Evolutionary conservation across 1,140 invertebrate genomes (phyloP).

Genomic region (Apis cerana): DNA sequence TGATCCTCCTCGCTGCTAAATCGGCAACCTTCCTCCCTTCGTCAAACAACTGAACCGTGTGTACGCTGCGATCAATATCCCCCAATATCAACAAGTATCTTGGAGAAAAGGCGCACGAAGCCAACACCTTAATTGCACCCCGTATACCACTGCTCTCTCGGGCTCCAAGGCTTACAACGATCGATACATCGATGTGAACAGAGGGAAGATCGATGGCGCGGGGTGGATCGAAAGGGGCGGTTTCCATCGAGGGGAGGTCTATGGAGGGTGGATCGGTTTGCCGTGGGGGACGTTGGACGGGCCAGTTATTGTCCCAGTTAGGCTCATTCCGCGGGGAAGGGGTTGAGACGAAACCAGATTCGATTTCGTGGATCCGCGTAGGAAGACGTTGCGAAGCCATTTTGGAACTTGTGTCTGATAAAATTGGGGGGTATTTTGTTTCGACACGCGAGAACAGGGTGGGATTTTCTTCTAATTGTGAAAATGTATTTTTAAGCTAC

Average conservation of each 20-base stretch:
- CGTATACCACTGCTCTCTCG: too few species aligned
- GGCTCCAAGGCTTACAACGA: not conserved
- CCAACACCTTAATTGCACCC: not conserved
- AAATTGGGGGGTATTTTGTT: too few species aligned
- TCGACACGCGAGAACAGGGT: too few species aligned
- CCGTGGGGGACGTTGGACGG: not conserved
- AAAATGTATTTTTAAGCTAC: too few species aligned
- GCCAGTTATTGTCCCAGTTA: slow-evolving; percentile 37
- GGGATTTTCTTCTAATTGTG: too few species aligned
- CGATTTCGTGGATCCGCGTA: too few species aligned
- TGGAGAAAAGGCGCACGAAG: not conserved
- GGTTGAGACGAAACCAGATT: not conserved
- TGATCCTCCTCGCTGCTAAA: not conserved
- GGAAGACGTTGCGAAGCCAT: too few species aligned
- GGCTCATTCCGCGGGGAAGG: not conserved
- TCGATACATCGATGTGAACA: not conserved
- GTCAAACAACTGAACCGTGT: not conserved
- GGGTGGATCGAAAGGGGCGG: not conserved
- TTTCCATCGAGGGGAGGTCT: not conserved
- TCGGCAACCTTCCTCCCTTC: not conserved
- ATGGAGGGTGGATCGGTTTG: not conserved
- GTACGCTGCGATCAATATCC: not conserved
- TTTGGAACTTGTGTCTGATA: too few species aligned
- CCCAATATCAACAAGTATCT: not conserved
- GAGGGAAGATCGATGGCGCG: slow-evolving; percentile 21